Evolutionary conservation across 2,888 invertebrate species (phyloP).

Genomic region (Agrochola lota): DNA sequence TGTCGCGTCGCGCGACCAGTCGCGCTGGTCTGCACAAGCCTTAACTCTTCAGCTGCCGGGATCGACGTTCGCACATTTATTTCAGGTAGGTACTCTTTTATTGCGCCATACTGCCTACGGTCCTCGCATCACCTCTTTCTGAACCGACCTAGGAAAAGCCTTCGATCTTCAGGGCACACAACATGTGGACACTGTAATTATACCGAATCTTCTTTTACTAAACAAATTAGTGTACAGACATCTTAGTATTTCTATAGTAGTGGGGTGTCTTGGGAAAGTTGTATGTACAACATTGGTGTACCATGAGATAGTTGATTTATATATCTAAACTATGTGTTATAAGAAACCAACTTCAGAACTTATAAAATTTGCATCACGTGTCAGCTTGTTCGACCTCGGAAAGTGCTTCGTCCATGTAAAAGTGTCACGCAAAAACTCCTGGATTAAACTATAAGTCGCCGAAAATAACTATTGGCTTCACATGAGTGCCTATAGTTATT

Average conservation of each 20-base stretch:
- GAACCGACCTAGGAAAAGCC: neutral
- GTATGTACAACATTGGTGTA: neutral
- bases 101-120: neutral
- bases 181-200: neutral
- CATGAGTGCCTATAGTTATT: neutral
- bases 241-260: neutral
- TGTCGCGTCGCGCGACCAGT: no score
- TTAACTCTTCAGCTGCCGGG: neutral
- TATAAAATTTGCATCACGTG: neutral
- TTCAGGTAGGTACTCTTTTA: neutral
- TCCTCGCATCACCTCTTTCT: neutral
- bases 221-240: neutral
- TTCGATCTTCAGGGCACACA: neutral
- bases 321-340: neutral
- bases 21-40: no score
- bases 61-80: neutral
- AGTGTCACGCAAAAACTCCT: neutral
- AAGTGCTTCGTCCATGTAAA: neutral
- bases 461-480: no score
- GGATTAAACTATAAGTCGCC: neutral
- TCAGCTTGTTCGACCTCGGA: neutral
- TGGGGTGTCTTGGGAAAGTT: neutral
- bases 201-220: neutral
- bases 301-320: neutral
- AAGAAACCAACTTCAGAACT: neutral